Conservation (phyloP, 2,113 vertebrate species). For the Onychorhynchus coronatus region DNA sequence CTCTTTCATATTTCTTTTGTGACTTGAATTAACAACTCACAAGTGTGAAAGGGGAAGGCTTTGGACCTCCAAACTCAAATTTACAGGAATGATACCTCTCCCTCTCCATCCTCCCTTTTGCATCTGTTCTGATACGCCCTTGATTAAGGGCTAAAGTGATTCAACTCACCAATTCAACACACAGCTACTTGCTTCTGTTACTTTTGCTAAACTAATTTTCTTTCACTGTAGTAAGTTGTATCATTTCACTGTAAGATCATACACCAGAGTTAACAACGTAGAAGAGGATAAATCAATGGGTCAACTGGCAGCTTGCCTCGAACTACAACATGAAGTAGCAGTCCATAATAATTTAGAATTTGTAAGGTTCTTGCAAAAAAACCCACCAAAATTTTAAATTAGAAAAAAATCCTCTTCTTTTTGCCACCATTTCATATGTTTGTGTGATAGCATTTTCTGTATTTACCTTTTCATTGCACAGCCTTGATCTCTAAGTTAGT, state of each 20-base stretch:
- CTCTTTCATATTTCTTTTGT: background rate
- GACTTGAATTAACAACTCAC: background rate
- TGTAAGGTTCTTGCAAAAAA: background rate
- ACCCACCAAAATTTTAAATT: background rate
- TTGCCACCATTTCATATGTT: background rate
- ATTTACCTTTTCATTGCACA: background rate
- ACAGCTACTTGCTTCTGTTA: background rate
- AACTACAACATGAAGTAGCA: background rate
- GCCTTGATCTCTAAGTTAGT: background rate
- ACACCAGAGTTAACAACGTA: background rate
- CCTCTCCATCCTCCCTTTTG: background rate
- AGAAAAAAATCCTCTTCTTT: background rate
- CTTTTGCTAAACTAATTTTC: background rate
- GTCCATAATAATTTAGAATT: background rate
- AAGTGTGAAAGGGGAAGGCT: background rate
- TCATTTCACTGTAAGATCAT: background rate
- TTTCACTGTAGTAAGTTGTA: background rate
- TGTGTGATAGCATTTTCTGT: background rate
- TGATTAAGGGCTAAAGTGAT: background rate
- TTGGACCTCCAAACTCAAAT: background rate
- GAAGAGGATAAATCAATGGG: background rate
- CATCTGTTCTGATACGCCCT: background rate
- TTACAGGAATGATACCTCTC: background rate
- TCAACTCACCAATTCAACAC: background rate
- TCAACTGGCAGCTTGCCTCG: background rate